Conservation (phyloP, 2,113 vertebrate genomes). For the Grammomys surdaster region DNA sequence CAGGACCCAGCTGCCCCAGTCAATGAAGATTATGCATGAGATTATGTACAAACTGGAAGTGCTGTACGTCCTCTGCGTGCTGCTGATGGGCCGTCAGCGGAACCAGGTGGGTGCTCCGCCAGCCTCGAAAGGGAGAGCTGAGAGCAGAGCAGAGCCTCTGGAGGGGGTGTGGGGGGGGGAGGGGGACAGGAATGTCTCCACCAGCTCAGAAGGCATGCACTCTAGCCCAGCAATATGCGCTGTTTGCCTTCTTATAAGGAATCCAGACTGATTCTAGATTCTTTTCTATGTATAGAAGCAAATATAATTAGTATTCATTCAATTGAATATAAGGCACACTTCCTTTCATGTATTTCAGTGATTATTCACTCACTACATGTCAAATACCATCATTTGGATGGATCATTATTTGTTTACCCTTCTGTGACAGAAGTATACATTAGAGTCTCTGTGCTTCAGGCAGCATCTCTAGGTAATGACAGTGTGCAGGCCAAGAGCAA, state of each 20-base stretch:
- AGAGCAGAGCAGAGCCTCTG: neutral
- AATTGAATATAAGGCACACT: neutral
- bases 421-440: neutral
- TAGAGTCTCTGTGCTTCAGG: neutral
- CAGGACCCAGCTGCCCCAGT: conserved; percentile 95
- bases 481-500: neutral
- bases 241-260: neutral
- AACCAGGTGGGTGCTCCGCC: conserved; percentile 91
- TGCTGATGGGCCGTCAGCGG: conserved; percentile 98
- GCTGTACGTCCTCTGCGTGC: conserved; percentile 97
- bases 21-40: conserved; percentile 99
- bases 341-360: neutral
- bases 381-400: neutral
- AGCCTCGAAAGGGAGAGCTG: neutral
- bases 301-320: neutral
- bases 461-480: neutral
- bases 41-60: conserved; percentile 99
- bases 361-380: neutral
- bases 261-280: conserved; percentile 25
- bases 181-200: accelerated
- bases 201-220: neutral
- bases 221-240: neutral
- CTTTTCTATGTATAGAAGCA: neutral
- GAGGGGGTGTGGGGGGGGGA: too few species aligned
- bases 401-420: neutral